Evolutionary conservation across 2,888 invertebrate genomes (phyloP).

Genomic region (Rhyacophila evoluta): DNA sequence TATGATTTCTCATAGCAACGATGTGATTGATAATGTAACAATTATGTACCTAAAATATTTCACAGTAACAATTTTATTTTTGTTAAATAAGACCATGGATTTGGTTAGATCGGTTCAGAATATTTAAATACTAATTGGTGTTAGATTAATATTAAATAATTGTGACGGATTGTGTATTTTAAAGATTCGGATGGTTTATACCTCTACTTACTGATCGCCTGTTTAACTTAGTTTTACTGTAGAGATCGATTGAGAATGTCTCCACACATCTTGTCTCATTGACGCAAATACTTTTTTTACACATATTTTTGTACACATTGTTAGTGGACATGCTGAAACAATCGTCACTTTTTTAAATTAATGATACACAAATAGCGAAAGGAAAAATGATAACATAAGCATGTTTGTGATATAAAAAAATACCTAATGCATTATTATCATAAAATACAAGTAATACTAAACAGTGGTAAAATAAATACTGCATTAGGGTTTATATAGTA

Average conservation of each 20-base stretch:
- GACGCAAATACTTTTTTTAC: conserved; percentile 29
- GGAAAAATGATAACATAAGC: conserved; percentile 48
- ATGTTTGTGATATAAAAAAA: conserved; percentile 54
- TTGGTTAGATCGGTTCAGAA: conserved; percentile 30
- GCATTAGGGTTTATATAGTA: conserved; percentile 55
- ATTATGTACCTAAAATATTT: conserved; percentile 39
- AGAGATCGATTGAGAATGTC: conserved; percentile 29
- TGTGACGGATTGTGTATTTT: conserved; percentile 46
- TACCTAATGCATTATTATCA: conserved; percentile 53
- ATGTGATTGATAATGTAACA: conserved; percentile 49
- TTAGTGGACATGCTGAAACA: conserved; percentile 41
- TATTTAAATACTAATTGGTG: conserved; percentile 44
- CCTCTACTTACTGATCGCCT: conserved; percentile 28
- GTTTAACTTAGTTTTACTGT: conserved; percentile 30
- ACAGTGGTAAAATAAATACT: conserved; percentile 45
- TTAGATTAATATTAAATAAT: conserved; percentile 47
- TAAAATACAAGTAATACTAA: conserved; percentile 30
- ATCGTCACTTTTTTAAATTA: conserved; percentile 38
- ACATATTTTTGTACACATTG: conserved; percentile 42
- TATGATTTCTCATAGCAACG: conserved; percentile 37
- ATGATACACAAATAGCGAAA: conserved; percentile 51
- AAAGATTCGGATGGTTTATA: conserved; percentile 34
- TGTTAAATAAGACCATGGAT: conserved; percentile 23
- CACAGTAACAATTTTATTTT: conserved; percentile 30
- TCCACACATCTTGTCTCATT: conserved; percentile 27